These are phyloP conservation scores for Latheticus oryzae DNA, from an alignment of 2,888 invertebrate species.

Conservation along the genomic window DNA sequence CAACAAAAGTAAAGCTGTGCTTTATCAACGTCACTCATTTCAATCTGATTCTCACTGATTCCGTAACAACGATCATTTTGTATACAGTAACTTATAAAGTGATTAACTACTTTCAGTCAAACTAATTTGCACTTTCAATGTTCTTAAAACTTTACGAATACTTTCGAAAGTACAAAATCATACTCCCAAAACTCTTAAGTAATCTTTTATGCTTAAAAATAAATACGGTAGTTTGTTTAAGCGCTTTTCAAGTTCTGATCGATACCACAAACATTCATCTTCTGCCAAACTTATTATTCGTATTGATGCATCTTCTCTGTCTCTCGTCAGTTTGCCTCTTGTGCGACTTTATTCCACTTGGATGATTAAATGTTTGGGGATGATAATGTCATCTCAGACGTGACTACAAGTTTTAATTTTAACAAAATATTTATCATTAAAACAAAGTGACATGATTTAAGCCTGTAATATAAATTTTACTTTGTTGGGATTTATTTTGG, in stretches of 20 bases:
- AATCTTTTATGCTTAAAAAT: too few species aligned
- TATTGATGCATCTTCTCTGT: constrained; percentile 15
- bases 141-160: too few species aligned
- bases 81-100: constrained; percentile 4
- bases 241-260: too few species aligned
- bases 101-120: too few species aligned
- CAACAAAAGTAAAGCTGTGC: constrained; percentile 25
- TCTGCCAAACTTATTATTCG: constrained; percentile 11
- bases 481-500: too few species aligned
- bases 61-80: neutral
- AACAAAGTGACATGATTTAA: too few species aligned
- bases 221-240: too few species aligned
- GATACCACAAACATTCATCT: constrained; percentile 17
- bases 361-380: constrained; percentile 1
- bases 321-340: constrained; percentile 5
- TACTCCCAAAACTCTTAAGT: too few species aligned
- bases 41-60: constrained; percentile 32
- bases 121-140: too few species aligned
- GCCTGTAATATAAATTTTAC: too few species aligned
- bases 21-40: constrained; percentile 30
- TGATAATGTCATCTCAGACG: neutral
- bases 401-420: constrained; percentile 1
- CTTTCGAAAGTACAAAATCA: too few species aligned
- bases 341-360: constrained; percentile 3
- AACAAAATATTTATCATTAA: constrained; percentile 3